Conservation (phyloP, 2,113 vertebrate species). For the Rhizomys pruinosus region DNA sequence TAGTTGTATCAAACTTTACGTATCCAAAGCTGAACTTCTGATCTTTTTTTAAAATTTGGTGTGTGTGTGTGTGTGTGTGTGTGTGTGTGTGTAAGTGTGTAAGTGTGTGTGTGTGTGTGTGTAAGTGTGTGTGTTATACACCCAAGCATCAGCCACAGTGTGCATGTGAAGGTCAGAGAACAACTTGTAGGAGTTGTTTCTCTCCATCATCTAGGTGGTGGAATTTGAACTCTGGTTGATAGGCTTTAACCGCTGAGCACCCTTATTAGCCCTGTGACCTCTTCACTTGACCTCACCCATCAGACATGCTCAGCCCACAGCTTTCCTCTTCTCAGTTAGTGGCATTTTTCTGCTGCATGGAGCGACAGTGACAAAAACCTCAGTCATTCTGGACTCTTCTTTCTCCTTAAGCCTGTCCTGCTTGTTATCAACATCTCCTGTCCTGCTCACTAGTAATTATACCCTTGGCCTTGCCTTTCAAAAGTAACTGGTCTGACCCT, state of each 20-base stretch:
- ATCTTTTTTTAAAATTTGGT: neutral
- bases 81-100: neutral
- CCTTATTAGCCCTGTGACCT: neutral
- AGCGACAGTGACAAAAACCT: neutral
- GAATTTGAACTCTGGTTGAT: neutral
- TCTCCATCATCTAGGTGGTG: neutral
- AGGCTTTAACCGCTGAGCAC: neutral
- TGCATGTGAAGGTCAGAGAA: neutral
- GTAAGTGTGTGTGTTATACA: neutral
- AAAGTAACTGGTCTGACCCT: neutral
- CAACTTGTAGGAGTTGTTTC: neutral
- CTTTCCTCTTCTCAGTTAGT: slow-evolving; percentile 1
- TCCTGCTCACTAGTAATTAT: too few species aligned
- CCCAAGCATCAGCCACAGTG: neutral
- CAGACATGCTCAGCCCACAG: neutral
- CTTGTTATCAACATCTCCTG: neutral
- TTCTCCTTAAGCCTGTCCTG: neutral
- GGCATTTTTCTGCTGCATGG: slow-evolving; percentile 12
- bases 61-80: neutral
- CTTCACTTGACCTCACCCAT: neutral
- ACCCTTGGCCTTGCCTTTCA: neutral
- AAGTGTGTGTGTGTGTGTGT: neutral
- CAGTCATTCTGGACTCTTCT: neutral
- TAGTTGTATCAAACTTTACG: neutral
- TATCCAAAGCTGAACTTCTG: slow-evolving; percentile 17